Percentiles rank a stretch among this genome's conserved stretches.
Conservation (phyloP, 2,888 invertebrate species). For the Pyralis farinalis region DNA sequence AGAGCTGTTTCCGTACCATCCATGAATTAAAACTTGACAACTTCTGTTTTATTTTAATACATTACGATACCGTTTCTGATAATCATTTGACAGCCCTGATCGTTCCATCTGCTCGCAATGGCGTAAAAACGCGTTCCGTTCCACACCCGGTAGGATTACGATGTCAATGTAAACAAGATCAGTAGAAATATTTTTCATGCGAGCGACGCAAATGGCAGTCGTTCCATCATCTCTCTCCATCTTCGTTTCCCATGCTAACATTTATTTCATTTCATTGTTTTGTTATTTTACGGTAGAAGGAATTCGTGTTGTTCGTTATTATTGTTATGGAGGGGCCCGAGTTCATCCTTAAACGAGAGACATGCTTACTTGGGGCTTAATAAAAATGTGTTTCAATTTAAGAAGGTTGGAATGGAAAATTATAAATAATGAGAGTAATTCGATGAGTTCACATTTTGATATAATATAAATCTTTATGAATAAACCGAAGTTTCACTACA, state of each 20-base stretch:
- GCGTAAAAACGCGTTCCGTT: slow-evolving; percentile 45
- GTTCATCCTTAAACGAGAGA: slow-evolving; percentile 20
- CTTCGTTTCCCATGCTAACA: slow-evolving; percentile 58
- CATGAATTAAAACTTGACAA: too few species aligned
- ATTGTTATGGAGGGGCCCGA: slow-evolving; percentile 21
- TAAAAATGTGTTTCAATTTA: slow-evolving; percentile 11
- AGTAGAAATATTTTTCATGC: slow-evolving; percentile 63
- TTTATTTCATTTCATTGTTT: slow-evolving; percentile 67
- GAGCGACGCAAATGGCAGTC: slow-evolving; percentile 56
- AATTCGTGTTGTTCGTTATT: slow-evolving; percentile 29
- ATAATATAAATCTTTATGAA: too few species aligned
- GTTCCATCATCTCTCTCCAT: slow-evolving; percentile 56
- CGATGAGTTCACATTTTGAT: too few species aligned
- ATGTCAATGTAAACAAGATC: slow-evolving; percentile 70
- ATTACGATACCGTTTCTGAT: background rate
- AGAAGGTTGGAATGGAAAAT: too few species aligned
- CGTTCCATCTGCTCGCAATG: slow-evolving; percentile 41
- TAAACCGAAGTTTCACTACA: too few species aligned
- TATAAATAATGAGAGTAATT: too few species aligned
- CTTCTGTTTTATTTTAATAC: too few species aligned
- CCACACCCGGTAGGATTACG: slow-evolving; percentile 43
- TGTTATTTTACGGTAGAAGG: slow-evolving; percentile 31
- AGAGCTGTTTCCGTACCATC: too few species aligned
- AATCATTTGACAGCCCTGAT: slow-evolving; percentile 25
- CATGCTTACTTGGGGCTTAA: slow-evolving; percentile 5